Evolutionary conservation across 2,888 invertebrate species (phyloP), one percentile per base, ranked within the genome.

Genomic region (Gryllus longicercus): DNA sequence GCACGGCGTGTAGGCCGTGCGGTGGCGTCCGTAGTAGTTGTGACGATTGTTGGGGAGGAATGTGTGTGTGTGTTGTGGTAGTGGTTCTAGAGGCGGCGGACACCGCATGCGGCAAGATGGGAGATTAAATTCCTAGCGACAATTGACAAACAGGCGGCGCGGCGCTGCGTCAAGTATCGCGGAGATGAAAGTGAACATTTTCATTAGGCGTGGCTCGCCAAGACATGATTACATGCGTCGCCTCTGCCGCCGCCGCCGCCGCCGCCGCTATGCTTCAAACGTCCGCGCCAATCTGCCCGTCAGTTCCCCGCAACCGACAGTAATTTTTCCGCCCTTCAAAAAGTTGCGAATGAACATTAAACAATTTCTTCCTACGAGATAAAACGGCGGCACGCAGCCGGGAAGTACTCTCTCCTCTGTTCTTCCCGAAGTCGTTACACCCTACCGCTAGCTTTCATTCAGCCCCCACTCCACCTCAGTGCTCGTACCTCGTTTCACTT

Each of bases 161-260:
- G 63, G 3, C n/a, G 63, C 63, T 18, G 63, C 63, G 63, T 14
- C n/a, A 63, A 63, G 63, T 63, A 63, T 63, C 63, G 16, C 63
- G 5, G 63, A 63, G 63, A 63, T 63, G 63, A 63, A 63, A 63
- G 63, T 63, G 63, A 63, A 63, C 63, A 63, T 63, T 63, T 63
- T 63, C 63, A 63, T 63, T 63, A 63, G 63, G 63, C 63, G 63
- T 63, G 63, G 63, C 63, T 63, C 63, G n/a, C 63, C 63, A 63
- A 63, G 63, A 63, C 63, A 63, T 63, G 63, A 63, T 63, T 63
- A 63, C 63, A 63, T 63, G 63, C 63, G 63, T 63, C 63, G n/a
- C 63, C 63, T 18, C 63, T 18, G 63, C 63, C 14, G 14, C 63
- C 63, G 8, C 14, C 63, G 14, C 18, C 63, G 14, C 14, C 63